These are phyloP conservation scores for Drosophila eohydei DNA, from an alignment of 2,888 invertebrate genomes.

Conservation along the genomic window DNA sequence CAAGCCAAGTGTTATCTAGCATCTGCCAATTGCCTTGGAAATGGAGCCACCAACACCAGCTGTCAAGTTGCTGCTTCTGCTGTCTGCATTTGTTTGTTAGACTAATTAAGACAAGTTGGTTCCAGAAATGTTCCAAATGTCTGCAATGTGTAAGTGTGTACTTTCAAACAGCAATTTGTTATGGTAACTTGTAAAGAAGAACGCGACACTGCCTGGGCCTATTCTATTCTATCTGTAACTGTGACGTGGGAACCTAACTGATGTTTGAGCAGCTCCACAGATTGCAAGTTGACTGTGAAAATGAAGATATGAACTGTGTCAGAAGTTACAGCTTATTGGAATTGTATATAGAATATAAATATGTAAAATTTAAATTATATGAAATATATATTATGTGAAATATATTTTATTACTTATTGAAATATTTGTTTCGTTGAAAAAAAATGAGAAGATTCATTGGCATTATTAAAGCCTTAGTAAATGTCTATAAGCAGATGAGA, in stretches of 20 bases:
- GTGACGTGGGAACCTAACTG: constrained; percentile 51
- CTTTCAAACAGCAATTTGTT: constrained; percentile 57
- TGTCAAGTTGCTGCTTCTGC: constrained; percentile 18
- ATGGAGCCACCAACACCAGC: constrained; percentile 41
- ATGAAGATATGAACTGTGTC: constrained; percentile 2
- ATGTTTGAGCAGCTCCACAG: constrained; percentile 14
- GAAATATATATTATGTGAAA: too few species aligned
- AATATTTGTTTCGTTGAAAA: too few species aligned
- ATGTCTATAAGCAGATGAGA: neutral
- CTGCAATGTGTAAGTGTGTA: constrained; percentile 17
- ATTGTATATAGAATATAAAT: neutral
- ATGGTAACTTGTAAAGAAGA: constrained; percentile 44
- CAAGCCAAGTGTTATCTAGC: constrained; percentile 29
- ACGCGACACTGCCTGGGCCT: neutral
- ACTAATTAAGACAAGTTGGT: constrained; percentile 57
- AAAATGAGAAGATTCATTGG: too few species aligned
- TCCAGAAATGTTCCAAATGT: constrained; percentile 27
- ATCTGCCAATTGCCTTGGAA: constrained; percentile 28
- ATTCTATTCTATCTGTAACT: constrained; percentile 15
- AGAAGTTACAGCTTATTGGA: neutral
- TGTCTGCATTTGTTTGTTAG: constrained; percentile 29
- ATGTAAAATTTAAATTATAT: too few species aligned
- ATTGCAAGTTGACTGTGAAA: constrained; percentile 20
- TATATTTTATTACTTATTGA: too few species aligned
- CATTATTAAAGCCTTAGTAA: too few species aligned